phyloP scores from a whole-genome alignment of 2,113 vertebrate species.

The Chauna torquata region DNA sequence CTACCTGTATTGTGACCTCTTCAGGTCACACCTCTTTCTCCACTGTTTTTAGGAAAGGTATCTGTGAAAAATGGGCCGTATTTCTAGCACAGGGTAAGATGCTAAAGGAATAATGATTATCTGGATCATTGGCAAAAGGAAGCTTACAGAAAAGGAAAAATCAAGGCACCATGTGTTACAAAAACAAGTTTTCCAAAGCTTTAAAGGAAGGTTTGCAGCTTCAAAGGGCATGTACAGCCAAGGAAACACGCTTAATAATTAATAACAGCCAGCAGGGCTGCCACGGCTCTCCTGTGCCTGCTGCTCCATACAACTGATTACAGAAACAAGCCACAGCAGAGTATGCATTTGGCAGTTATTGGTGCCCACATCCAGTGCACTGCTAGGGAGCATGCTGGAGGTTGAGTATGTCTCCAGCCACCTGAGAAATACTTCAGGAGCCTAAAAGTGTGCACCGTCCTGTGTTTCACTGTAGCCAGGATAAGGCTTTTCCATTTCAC shows the following conservation, averaged over 20 bases:
- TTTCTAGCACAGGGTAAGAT: not conserved
- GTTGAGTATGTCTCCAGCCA: not conserved
- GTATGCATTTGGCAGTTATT: not conserved
- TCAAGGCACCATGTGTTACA: not conserved
- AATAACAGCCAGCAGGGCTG: not conserved
- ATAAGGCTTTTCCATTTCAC: not conserved
- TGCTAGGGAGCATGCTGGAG: not conserved
- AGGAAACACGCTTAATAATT: not conserved
- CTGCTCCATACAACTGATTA: not conserved
- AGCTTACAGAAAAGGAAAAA: not conserved
- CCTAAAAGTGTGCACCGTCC: not conserved
- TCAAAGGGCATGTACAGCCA: not conserved
- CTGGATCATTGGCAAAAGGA: not conserved
- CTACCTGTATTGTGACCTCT: not conserved
- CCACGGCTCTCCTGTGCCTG: not conserved
- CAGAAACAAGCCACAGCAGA: not conserved
- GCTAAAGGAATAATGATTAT: not conserved
- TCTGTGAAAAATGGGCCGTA: not conserved
- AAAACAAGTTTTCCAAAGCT: not conserved
- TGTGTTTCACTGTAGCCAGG: not conserved
- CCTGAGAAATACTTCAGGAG: not conserved
- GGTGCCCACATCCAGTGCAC: not conserved
- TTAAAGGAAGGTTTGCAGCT: not conserved
- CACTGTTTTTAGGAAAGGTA: not conserved
- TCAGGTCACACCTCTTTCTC: not conserved